Evolutionary conservation across 2,888 invertebrate species (phyloP), one percentile per base, ranked within the genome.

Genomic region (Pyrrhopygopsis socrates): DNA sequence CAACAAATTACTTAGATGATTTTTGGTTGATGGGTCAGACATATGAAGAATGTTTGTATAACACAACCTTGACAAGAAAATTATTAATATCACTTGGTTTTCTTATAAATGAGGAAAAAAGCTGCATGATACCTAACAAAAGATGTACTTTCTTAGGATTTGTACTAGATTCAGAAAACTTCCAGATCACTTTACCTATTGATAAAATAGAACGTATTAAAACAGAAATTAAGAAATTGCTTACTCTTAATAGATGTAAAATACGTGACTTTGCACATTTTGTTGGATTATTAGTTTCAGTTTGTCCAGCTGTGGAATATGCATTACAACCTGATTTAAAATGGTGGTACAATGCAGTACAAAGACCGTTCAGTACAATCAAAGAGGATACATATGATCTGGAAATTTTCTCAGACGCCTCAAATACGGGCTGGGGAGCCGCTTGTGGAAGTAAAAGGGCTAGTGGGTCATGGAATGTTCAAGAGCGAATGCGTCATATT

Each of bases 61-160:
- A 34, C 34, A 34, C 34, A 11, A 34, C 34, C 5, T 8, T 54
- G 2, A 70, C 70, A 58, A 70, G 30, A 45, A 54, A 13, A 27
- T 22, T 76, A 13, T 60, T 75, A 58, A 54, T 30, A 1, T 30
- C 30, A 50, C 54, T 81, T 65, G 74, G 81, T 63, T 81, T 74
- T 54, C 50, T 74, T 34, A 54, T 74, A n/a, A 73, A 81, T 34
- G 18, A 30, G 6, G 50, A 74, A 3, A 81, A 81, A 75, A 81
- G 81, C 41, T 54, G 38, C 34, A 38, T 75, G n/a, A 22, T 22
- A 1, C 74, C 81, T n/a, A 63, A 54, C n/a, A 71, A 38, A 30
- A 22, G 22, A 50, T 63, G 24, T 45, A 74, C 29, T 20, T 81
- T 65, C 11, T 34, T 34, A 34, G 34, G 34, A 34, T 34, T 34